Evolutionary conservation across 2,113 vertebrate species (phyloP).

Genomic region (Suricata suricatta): DNA sequence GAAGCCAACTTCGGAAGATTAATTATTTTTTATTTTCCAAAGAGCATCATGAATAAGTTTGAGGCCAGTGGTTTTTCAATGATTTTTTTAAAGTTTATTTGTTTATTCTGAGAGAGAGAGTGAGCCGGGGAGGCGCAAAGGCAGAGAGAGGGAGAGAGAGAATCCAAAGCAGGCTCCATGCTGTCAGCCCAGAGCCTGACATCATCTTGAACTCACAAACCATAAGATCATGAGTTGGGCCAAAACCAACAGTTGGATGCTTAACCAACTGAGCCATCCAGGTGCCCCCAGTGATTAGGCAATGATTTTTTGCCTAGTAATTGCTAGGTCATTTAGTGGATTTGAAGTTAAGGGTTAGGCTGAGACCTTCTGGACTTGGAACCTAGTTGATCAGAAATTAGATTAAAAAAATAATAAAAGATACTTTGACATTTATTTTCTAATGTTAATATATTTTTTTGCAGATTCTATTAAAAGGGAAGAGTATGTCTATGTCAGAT

Average conservation of each 20-base stretch:
- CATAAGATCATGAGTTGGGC: too few relatives aligned
- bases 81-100: not conserved
- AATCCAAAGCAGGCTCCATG: too few relatives aligned
- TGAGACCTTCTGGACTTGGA: not conserved
- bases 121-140: too few relatives aligned
- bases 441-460: conserved; percentile 61
- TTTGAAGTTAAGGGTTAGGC: not conserved
- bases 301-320: not conserved
- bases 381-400: not conserved
- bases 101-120: too few relatives aligned
- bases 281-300: not conserved
- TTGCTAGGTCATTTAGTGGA: not conserved
- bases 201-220: too few relatives aligned
- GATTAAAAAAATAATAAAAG: not conserved
- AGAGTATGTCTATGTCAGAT: conserved; percentile 74
- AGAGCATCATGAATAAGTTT: not conserved
- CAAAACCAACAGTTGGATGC: too few relatives aligned
- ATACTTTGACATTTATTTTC: not conserved
- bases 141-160: too few relatives aligned
- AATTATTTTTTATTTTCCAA: not conserved
- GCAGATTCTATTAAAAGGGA: conserved; percentile 68
- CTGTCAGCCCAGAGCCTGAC: too few relatives aligned
- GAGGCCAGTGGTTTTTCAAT: not conserved
- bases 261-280: too few relatives aligned
- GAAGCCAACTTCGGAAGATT: not conserved